These are phyloP conservation scores for Pterocles burchelli DNA, from an alignment of 2,113 vertebrate species.

Conservation along the genomic window DNA sequence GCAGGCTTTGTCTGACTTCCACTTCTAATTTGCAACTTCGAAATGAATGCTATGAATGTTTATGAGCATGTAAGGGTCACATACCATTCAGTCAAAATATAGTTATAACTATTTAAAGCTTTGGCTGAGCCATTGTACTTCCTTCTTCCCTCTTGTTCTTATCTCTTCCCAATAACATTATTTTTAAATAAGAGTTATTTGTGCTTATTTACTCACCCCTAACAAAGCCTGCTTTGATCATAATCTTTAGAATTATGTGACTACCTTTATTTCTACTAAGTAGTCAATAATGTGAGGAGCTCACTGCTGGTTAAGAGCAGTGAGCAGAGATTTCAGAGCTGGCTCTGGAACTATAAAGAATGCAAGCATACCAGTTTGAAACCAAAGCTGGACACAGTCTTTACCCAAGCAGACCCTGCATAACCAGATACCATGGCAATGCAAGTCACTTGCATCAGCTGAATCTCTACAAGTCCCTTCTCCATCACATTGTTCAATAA, in stretches of 20 bases:
- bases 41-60: background rate
- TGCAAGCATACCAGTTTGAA: background rate
- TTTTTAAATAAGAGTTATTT: background rate
- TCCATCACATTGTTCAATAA: background rate
- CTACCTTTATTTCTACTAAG: background rate
- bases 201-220: background rate
- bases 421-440: background rate
- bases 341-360: background rate
- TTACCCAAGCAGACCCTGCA: background rate
- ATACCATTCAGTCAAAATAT: background rate
- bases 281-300: fast-evolving
- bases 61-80: background rate
- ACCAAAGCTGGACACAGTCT: background rate
- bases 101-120: background rate
- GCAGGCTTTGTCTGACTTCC: background rate
- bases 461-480: background rate
- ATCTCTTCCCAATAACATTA: background rate
- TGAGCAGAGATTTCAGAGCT: background rate
- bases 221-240: background rate
- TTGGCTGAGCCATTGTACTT: background rate
- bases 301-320: background rate
- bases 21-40: background rate
- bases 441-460: background rate
- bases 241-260: background rate
- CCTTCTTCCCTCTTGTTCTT: background rate